These are phyloP conservation scores for Neosalanx taihuensis DNA, from an alignment of 2,797 vertebrate species.

Conservation along the genomic window DNA sequence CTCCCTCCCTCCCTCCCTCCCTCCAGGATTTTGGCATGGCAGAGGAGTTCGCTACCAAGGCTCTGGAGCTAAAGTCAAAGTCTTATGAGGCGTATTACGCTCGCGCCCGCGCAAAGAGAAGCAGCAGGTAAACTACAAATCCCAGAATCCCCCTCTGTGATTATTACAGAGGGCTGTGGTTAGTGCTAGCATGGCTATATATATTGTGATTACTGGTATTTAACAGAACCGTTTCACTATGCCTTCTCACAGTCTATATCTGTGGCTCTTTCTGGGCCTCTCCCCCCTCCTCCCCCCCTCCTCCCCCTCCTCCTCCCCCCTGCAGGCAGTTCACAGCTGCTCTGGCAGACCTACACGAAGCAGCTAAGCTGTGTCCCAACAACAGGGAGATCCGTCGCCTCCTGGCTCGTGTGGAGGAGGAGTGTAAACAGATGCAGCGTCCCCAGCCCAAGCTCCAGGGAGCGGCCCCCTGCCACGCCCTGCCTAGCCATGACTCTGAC, in stretches of 20 bases:
- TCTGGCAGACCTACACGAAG: slow-evolving; percentile 88
- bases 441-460: slow-evolving; percentile 82
- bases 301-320: neutral
- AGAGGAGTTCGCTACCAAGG: slow-evolving; percentile 97
- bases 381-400: slow-evolving; percentile 92
- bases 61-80: slow-evolving; percentile 94
- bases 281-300: neutral
- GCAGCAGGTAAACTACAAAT: slow-evolving; percentile 85
- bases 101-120: slow-evolving; percentile 94
- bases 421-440: slow-evolving; percentile 91
- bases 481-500: slow-evolving; percentile 76
- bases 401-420: slow-evolving; percentile 90
- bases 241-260: neutral
- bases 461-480: slow-evolving; percentile 63
- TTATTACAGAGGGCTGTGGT: neutral
- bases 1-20: slow-evolving; percentile 22
- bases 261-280: neutral
- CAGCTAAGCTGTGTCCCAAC: slow-evolving; percentile 87
- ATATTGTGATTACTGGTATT: neutral
- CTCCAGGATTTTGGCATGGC: slow-evolving; percentile 96
- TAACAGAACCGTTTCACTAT: neutral
- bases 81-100: slow-evolving; percentile 98
- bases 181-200: neutral
- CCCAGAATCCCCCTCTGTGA: neutral
- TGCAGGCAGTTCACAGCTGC: slow-evolving; percentile 89